Evolutionary conservation across 2,797 vertebrate genomes (phyloP).

Genomic region (Mallotus villosus): DNA sequence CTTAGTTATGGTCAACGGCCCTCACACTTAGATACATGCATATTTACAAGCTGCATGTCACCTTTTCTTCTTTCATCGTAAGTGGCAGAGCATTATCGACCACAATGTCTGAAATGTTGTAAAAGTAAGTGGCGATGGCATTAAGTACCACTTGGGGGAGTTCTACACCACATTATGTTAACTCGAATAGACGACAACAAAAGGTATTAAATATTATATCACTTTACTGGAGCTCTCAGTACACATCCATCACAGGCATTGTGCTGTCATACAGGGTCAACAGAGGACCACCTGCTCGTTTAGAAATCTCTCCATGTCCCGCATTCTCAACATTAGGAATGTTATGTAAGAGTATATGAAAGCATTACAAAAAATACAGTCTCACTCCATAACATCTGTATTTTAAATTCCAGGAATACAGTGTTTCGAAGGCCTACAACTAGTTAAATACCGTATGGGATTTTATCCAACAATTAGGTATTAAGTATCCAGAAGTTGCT

Average conservation of each 20-base stretch:
- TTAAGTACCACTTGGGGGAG: slow-evolving; percentile 53
- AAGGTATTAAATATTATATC: too few relatives aligned
- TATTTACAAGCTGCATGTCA: background rate
- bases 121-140: slow-evolving; percentile 17
- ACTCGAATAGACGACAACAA: too few relatives aligned
- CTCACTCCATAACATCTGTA: too few relatives aligned
- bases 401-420: too few relatives aligned
- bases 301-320: slow-evolving; percentile 55
- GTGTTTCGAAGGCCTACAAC: too few relatives aligned
- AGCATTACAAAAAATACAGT: background rate
- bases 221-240: too few relatives aligned
- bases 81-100: background rate
- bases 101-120: background rate
- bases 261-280: background rate
- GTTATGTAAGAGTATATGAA: slow-evolving; percentile 39
- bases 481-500: background rate
- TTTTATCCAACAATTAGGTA: too few relatives aligned
- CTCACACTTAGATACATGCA: background rate
- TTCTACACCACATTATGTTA: slow-evolving; percentile 24
- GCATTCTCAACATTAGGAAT: slow-evolving; percentile 32
- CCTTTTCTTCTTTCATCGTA: background rate
- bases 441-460: too few relatives aligned
- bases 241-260: too few relatives aligned
- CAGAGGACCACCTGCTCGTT: slow-evolving; percentile 42
- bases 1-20: background rate